Evolutionary conservation across 1,140 invertebrate species (phyloP), one percentile per base, ranked within the genome.

Genomic region (Drosophila cardini): DNA sequence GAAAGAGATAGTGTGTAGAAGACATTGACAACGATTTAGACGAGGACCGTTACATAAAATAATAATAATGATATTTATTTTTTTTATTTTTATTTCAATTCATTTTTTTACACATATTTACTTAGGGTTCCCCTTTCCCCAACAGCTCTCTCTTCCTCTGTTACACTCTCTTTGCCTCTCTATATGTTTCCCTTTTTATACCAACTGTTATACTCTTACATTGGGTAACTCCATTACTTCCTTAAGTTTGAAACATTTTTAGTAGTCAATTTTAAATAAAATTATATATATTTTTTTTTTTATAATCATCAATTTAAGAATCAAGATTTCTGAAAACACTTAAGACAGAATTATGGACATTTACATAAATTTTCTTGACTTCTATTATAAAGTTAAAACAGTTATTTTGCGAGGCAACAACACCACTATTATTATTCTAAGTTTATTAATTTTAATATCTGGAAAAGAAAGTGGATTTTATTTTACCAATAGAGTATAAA

Each of bases 1-100:
- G 46, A 9, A 32, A 26, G 46, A 58, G 26, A 26, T 43, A 43
- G 10, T 11, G 18, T 15, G 13, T 34, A 21, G n/a, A 16, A 50
- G 53, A 62, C 61, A 68, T 70, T 64, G 81, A 69, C 57, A 75
- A 46, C 18, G 65, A 62, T 60, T 84, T 65, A 72, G 65, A 67
- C 57, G 78, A 82, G 76, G 76, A 86, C 83, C 83, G 83, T 86
- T 86, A 83, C 79, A 87, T 77, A 83, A 82, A 83, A 74, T 53
- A 55, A 50, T 42, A 38, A 58, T 18, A 46, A 65, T 58, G 62
- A 55, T 34, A 65, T 26, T 72, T 56, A 7, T 5, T 32, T 53
- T 63, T 45, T 50, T 7, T 6, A 42, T 63, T 52, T 43, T 52
- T 15, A 50, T 67, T 60, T 26, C 21, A 26, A 26, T 26, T 26